A percentile compares a stretch with the other conserved stretches of the same genome.
These are phyloP conservation scores for Pterostichus madidus DNA, from an alignment of 2,888 invertebrate genomes.

Conservation along the genomic window DNA sequence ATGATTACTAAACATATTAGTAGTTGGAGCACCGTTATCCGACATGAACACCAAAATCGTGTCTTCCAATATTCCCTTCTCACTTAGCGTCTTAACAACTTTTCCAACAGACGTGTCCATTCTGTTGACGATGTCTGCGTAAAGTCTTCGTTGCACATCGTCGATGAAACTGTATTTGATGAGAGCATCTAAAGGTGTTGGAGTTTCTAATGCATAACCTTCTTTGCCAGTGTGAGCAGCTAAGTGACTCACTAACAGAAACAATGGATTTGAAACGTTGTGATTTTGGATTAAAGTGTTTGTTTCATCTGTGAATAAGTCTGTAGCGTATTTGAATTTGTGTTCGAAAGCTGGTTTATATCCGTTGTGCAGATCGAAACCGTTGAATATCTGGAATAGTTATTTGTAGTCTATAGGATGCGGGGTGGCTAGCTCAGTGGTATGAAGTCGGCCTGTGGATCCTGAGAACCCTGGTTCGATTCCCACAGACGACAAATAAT, in stretches of 20 bases:
- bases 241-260: constrained; percentile 87
- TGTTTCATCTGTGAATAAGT: constrained; percentile 84
- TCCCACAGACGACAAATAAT: no score
- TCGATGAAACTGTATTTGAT: constrained; percentile 83
- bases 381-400: constrained; percentile 72
- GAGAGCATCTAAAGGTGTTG: constrained; percentile 80
- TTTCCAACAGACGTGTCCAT: constrained; percentile 92
- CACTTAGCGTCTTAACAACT: constrained; percentile 84
- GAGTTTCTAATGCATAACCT: constrained; percentile 85
- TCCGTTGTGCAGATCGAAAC: constrained; percentile 77
- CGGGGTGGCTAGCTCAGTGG: no score
- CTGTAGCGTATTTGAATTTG: constrained; percentile 84
- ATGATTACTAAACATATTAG: constrained; percentile 81
- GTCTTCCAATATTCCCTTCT: constrained; percentile 86
- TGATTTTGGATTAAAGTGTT: constrained; percentile 82
- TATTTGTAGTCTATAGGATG: no score
- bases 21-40: constrained; percentile 93
- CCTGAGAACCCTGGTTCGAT: no score
- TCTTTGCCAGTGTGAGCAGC: constrained; percentile 88
- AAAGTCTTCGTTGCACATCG: constrained; percentile 82
- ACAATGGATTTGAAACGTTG: constrained; percentile 82
- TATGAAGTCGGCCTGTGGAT: no score
- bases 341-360: constrained; percentile 77
- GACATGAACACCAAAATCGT: constrained; percentile 92
- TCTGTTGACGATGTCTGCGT: constrained; percentile 76